Evolutionary conservation across 2,113 vertebrate species (phyloP).

Genomic region (Centrocercus urophasianus): DNA sequence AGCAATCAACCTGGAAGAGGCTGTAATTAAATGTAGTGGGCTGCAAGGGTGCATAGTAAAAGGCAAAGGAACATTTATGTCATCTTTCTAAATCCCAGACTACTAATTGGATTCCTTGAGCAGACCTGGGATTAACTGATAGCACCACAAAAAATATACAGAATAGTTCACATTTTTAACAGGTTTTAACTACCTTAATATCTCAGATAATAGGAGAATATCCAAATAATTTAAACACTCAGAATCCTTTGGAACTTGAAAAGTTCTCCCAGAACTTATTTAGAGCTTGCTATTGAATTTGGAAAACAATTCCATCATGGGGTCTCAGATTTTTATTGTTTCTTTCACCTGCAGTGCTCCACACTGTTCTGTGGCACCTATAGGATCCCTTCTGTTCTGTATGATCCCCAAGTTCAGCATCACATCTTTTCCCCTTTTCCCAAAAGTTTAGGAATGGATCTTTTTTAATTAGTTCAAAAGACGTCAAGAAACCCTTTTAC

Average conservation of each 20-base stretch:
- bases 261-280: slow-evolving; percentile 29
- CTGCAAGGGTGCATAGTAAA: background rate
- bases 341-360: background rate
- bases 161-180: slow-evolving; percentile 70
- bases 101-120: slow-evolving; percentile 41
- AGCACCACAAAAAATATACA: slow-evolving; percentile 36
- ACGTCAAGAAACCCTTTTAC: background rate
- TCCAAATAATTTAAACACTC: slow-evolving; percentile 46
- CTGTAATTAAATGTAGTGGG: slow-evolving; percentile 6
- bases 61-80: slow-evolving; percentile 35
- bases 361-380: background rate
- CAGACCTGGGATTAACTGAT: slow-evolving; percentile 64
- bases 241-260: slow-evolving; percentile 48
- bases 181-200: slow-evolving; percentile 63
- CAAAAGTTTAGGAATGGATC: background rate
- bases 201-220: slow-evolving; percentile 46
- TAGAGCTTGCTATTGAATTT: slow-evolving; percentile 12
- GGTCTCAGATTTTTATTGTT: background rate
- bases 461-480: background rate
- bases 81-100: slow-evolving; percentile 53
- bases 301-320: background rate
- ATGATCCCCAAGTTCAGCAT: background rate
- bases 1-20: background rate
- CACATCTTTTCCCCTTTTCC: background rate
- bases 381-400: background rate